Evolutionary conservation across 2,888 invertebrate species (phyloP).

Genomic region (Idaea biselata): DNA sequence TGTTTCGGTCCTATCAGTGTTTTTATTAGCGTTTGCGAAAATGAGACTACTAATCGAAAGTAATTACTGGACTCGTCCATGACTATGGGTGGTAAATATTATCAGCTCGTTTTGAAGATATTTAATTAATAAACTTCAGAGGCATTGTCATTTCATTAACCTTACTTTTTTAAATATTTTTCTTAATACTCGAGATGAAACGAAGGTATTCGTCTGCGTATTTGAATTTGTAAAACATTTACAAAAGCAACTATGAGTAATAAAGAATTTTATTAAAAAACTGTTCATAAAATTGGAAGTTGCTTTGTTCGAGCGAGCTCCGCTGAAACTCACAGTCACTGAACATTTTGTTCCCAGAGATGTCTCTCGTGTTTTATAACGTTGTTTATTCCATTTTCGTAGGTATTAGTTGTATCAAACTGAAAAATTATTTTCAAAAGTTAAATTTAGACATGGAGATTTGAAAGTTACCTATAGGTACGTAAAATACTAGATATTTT

Average conservation of each 20-base stretch:
- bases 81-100: too few species aligned
- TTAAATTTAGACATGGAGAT: not conserved
- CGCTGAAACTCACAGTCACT: not conserved
- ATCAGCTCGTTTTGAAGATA: too few species aligned
- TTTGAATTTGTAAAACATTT: not conserved
- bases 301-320: not conserved
- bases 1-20: too few species aligned
- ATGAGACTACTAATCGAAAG: too few species aligned
- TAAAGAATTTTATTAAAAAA: not conserved
- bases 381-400: not conserved
- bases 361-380: not conserved
- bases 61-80: too few species aligned
- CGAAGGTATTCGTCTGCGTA: not conserved
- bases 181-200: not conserved
- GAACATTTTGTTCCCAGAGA: not conserved
- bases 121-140: too few species aligned
- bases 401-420: not conserved
- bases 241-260: not conserved
- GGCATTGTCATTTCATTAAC: not conserved
- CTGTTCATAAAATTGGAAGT: not conserved
- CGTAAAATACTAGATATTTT: not conserved
- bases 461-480: not conserved
- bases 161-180: not conserved
- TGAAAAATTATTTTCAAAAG: not conserved
- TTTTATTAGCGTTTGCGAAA: too few species aligned